Conservation (phyloP, 2,797 vertebrate genomes). For the Mormyrus hasselquistii region DNA sequence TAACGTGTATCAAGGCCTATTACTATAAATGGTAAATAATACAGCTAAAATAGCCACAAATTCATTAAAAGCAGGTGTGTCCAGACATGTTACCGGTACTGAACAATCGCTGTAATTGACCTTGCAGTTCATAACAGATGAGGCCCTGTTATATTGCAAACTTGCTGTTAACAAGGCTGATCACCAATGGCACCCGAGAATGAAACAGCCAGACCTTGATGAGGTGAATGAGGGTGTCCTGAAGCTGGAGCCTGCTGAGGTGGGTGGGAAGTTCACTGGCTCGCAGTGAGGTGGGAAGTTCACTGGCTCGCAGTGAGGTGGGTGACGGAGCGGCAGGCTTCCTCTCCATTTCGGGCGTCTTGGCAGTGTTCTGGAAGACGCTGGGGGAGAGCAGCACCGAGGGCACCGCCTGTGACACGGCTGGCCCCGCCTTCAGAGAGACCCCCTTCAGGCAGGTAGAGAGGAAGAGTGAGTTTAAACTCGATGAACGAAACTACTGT, state of each 20-base stretch:
- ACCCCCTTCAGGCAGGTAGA: constrained; percentile 48
- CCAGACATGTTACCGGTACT: not conserved
- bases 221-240: constrained; percentile 84
- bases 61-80: not conserved
- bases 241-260: constrained; percentile 82
- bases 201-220: constrained; percentile 63
- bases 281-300: constrained; percentile 60
- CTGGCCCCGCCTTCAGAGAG: constrained; percentile 61
- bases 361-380: constrained; percentile 81
- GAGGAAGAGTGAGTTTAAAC: not conserved
- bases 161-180: not conserved
- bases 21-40: not conserved
- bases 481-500: not conserved
- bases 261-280: constrained; percentile 55
- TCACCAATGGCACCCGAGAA: not conserved
- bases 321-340: constrained; percentile 60
- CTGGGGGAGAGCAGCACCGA: constrained; percentile 87
- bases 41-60: not conserved
- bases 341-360: constrained; percentile 58
- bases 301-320: constrained; percentile 54
- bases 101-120: not conserved
- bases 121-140: not conserved
- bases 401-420: constrained; percentile 53
- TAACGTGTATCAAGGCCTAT: not conserved
- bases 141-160: not conserved